Base-by-base conservation (phyloP, 2,888 invertebrate species). In the Ennomos erosarius region DNA sequence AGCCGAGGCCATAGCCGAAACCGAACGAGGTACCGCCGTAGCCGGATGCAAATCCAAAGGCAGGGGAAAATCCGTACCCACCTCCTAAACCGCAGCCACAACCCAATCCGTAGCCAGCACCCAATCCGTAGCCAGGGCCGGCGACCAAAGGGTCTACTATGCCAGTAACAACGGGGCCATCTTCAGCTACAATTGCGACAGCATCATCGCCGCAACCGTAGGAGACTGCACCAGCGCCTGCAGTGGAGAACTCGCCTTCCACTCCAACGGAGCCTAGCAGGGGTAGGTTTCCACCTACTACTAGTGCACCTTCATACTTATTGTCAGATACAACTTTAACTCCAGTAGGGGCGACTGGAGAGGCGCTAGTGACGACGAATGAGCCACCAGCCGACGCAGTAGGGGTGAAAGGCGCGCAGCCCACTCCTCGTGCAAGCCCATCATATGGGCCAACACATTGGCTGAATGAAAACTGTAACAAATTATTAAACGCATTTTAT, bases 301-400 rank as follows among this genome's bases (percentile, higher is more conserved):
- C 48, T 1, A 80, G 38, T 34, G 67, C 43, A 8, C 81, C 81
- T 62, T 76, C 75, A 33, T 76, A 72, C 1, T 65, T 65, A 52
- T 79, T 82, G 46, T 79, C 76, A 39, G 80, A 77, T 5, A 71
- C 34, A 1, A 69, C 52, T 9, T 61, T 50, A 1, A 69, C 40
- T 5, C 71, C 71, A n/a, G 51, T 62, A 5, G 71, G 68, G 0
- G 67, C 55, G 5, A 68, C 61, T 35, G 71, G 71, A 1, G 75
- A 79, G 8, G 64, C 45, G 53, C 80, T 80, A 49, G 76, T 71
- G 3, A 78, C 71, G 10, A 69, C 60, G 8, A 74, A 70, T 0
- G 68, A 60, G 0, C 76, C 76, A 0, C 75, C 74, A 44, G 46
- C 64, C 8, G 73, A 58, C 8, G 54, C 45, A 1, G 55, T 12